These are phyloP conservation scores for roundworm (Caenorhabditis elegans) DNA, from an alignment of 1,140 invertebrate genomes.

Conservation along the genomic window WBcel235 BX284604.4:9643501-9644000, in stretches of 20 bases:
- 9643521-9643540: background rate
- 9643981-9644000: constrained; percentile 50
- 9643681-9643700: constrained; percentile 28
- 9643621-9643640: constrained; percentile 11
- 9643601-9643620: background rate
- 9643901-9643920: too few species aligned
- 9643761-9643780: too few species aligned
- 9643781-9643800: too few species aligned
- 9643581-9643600: background rate
- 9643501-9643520: background rate
- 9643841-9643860: too few species aligned
- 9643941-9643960: constrained; percentile 41
- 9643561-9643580: background rate
- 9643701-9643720: constrained; percentile 24
- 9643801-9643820: too few species aligned
- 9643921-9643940: constrained; percentile 40
- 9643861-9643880: too few species aligned
- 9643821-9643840: too few species aligned
- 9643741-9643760: background rate
- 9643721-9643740: constrained; percentile 42
- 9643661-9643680: constrained; percentile 50
- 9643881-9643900: too few species aligned
- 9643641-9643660: constrained; percentile 30
- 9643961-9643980: constrained; percentile 36
- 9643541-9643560: background rate